These are phyloP conservation scores for Syngnathus acus DNA, from an alignment of 2,797 vertebrate species.

Conservation along the genomic window DNA sequence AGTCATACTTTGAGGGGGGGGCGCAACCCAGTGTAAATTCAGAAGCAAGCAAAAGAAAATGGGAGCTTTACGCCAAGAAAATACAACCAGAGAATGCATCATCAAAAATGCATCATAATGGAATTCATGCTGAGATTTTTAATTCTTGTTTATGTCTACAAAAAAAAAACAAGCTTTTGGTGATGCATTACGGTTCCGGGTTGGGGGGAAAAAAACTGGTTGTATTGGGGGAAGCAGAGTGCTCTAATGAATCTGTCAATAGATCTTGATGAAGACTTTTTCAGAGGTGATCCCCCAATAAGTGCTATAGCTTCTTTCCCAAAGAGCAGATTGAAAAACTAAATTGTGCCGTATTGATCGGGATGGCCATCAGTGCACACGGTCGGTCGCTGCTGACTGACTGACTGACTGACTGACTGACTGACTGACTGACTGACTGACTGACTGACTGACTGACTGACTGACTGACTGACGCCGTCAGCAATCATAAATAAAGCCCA, in stretches of 20 bases:
- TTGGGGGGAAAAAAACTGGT: constrained; percentile 34
- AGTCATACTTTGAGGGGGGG: constrained; percentile 10
- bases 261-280: constrained; percentile 75
- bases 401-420: no score
- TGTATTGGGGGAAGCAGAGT: constrained; percentile 32
- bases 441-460: no score
- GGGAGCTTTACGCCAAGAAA: no score
- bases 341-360: constrained; percentile 74
- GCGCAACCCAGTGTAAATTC: constrained; percentile 23
- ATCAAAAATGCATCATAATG: no score
- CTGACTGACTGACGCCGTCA: constrained; percentile 34
- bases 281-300: constrained; percentile 69
- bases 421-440: no score
- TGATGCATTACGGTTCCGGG: constrained; percentile 61
- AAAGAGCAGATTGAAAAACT: constrained; percentile 71
- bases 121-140: no score
- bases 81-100: no score
- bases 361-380: constrained; percentile 55
- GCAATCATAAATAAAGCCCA: constrained; percentile 71
- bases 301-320: constrained; percentile 55
- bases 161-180: constrained; percentile 30
- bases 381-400: neutral
- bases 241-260: constrained; percentile 73
- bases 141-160: no score
- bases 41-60: constrained; percentile 19